These are phyloP conservation scores for Botrylloides violaceus DNA, from an alignment of 23 tunicate genomes.

Conservation along the genomic window DNA sequence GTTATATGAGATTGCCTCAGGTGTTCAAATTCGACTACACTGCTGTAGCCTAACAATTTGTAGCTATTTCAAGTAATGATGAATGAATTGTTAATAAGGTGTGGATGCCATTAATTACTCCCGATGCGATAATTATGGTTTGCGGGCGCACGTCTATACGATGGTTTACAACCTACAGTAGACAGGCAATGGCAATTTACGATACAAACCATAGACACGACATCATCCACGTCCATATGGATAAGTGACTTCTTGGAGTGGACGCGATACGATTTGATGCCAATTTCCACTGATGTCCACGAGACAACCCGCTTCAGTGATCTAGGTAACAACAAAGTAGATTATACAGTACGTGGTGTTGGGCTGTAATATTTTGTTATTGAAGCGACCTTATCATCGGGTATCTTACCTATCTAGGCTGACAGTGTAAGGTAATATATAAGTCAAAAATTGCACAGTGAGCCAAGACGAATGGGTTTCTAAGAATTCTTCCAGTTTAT, in stretches of 20 bases:
- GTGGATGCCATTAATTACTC: too few relatives aligned
- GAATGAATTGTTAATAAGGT: too few relatives aligned
- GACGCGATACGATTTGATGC: not conserved
- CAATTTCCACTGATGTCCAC: conserved; percentile 19
- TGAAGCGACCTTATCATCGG: too few relatives aligned
- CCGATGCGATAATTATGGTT: too few relatives aligned
- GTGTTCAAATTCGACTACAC: too few relatives aligned
- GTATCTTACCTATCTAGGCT: conserved; percentile 25
- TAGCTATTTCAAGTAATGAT: too few relatives aligned
- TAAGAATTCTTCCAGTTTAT: not conserved
- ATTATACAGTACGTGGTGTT: not conserved
- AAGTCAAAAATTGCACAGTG: not conserved
- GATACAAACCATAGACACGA: conserved; percentile 1
- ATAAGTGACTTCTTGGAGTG: not conserved
- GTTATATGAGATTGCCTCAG: too few relatives aligned
- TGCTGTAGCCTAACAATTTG: too few relatives aligned
- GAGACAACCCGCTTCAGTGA: conserved; percentile 17
- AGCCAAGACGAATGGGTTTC: not conserved
- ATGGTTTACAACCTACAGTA: too few relatives aligned
- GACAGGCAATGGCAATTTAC: too few relatives aligned
- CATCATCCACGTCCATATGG: conserved; percentile 21
- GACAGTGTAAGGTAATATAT: conserved; percentile 14
- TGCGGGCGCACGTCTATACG: too few relatives aligned
- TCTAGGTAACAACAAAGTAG: not conserved
- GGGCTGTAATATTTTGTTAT: too few relatives aligned